These are phyloP conservation scores for Volucella zonaria DNA, from an alignment of 2,888 invertebrate species.

Conservation along the genomic window DNA sequence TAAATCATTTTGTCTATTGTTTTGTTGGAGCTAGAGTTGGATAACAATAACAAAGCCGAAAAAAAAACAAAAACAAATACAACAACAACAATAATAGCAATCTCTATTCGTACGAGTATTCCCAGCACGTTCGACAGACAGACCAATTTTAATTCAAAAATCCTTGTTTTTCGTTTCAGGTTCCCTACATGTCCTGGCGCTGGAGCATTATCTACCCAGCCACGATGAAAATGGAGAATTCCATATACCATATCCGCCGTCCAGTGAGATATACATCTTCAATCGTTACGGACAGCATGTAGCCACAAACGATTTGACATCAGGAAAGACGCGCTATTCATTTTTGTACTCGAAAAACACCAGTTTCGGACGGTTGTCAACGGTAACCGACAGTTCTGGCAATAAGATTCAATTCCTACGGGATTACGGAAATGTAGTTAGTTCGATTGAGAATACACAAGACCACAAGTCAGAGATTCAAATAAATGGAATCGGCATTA, in stretches of 20 bases:
- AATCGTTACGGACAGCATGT: constrained; percentile 98
- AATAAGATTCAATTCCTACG: constrained; percentile 95
- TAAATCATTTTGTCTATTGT: constrained; percentile 74
- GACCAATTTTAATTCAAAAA: constrained; percentile 61
- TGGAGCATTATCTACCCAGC: constrained; percentile 93
- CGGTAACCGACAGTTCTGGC: constrained; percentile 96
- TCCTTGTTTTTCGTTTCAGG: constrained; percentile 82
- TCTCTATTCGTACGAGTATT: constrained; percentile 31
- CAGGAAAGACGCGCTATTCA: constrained; percentile 96
- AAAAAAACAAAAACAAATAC: background rate
- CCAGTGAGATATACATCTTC: constrained; percentile 96
- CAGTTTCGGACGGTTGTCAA: constrained; percentile 95
- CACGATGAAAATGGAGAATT: constrained; percentile 95
- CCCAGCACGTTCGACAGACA: constrained; percentile 55
- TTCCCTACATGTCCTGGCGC: constrained; percentile 91
- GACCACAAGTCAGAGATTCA: constrained; percentile 95
- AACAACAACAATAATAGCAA: constrained; percentile 19
- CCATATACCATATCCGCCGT: constrained; percentile 95
- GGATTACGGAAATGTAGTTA: constrained; percentile 95
- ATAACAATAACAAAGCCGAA: constrained; percentile 17
- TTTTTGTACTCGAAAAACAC: constrained; percentile 98
- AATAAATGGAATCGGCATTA: constrained; percentile 95
- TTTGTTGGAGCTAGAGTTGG: constrained; percentile 34
- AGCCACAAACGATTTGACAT: constrained; percentile 95
- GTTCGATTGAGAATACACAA: constrained; percentile 96